These are phyloP conservation scores for cattle (Bos taurus) DNA, from an alignment of 2,113 vertebrate species.

Conservation along the genomic window ARS-UCD2.0 NC_037349.1:54891001-54891500, in stretches of 20 bases:
- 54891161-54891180: fast-evolving
- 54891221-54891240: too few relatives aligned
- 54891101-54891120: neutral
- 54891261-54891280: neutral
- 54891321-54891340: neutral
- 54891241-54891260: neutral
- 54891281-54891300: neutral
- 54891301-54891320: neutral
- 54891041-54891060: neutral
- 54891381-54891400: neutral
- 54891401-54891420: neutral
- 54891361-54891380: neutral
- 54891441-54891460: neutral
- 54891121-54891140: too few relatives aligned
- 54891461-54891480: neutral
- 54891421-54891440: neutral
- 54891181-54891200: fast-evolving
- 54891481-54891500: neutral
- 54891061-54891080: neutral
- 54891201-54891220: neutral
- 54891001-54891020: neutral
- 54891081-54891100: neutral
- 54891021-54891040: neutral
- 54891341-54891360: neutral
- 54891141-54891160: neutral